Evolutionary conservation across 2,888 invertebrate genomes (phyloP).

Genomic region (Sinodicranocentrus sp.): DNA sequence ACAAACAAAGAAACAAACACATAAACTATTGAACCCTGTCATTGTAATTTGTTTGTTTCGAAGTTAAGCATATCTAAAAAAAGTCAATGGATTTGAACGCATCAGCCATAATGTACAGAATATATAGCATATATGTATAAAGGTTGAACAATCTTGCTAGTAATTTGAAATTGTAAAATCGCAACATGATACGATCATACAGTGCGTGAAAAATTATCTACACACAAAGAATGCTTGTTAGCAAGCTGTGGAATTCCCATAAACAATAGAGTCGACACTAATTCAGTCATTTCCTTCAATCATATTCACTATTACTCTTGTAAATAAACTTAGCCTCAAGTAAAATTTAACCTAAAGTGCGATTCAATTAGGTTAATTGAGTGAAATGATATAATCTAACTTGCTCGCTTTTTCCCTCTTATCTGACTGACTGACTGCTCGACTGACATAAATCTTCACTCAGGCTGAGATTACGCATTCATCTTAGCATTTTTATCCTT

Average conservation of each 20-base stretch:
- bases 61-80: too few species aligned
- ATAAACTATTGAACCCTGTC: slow-evolving; percentile 36
- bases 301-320: slow-evolving; percentile 1
- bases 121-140: neutral
- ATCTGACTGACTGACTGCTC: slow-evolving; percentile 31
- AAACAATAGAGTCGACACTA: slow-evolving; percentile 41
- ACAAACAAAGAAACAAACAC: neutral
- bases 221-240: slow-evolving; percentile 25
- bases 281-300: slow-evolving; percentile 35
- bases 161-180: slow-evolving; percentile 2
- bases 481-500: slow-evolving; percentile 2
- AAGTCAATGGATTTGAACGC: too few species aligned
- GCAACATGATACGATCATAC: neutral
- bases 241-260: slow-evolving; percentile 35
- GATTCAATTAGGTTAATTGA: slow-evolving; percentile 66
- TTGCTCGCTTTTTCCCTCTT: neutral
- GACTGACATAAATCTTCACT: slow-evolving; percentile 67
- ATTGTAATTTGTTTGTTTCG: too few species aligned
- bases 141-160: neutral
- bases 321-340: slow-evolving; percentile 34
- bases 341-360: slow-evolving; percentile 46
- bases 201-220: neutral
- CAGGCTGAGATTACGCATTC: slow-evolving; percentile 9
- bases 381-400: slow-evolving; percentile 45
- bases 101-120: neutral